Percentiles rank a stretch among this genome's conserved stretches.
Conservation (phyloP, 2,888 invertebrate genomes). For the Leptinotarsa haldemani region DNA sequence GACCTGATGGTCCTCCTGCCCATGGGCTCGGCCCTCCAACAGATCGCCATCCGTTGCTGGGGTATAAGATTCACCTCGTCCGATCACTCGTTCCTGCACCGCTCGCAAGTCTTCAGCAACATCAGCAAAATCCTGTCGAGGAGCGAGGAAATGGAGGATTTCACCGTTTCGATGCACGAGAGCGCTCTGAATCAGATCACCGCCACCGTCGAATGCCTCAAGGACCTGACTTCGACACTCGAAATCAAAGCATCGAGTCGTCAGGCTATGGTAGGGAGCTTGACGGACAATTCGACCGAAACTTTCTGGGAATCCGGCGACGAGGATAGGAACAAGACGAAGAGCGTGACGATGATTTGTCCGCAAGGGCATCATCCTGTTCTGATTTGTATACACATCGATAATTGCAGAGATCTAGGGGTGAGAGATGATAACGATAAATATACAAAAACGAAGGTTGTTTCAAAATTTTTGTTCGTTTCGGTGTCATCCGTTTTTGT, state of each 20-base stretch:
- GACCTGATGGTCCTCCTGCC: slow-evolving; percentile 91
- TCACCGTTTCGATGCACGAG: slow-evolving; percentile 59
- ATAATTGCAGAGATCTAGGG: slow-evolving; percentile 92
- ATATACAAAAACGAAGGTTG: too few species aligned
- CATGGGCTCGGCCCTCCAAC: slow-evolving; percentile 86
- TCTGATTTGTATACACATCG: slow-evolving; percentile 89
- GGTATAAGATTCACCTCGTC: slow-evolving; percentile 88
- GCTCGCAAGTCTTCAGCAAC: slow-evolving; percentile 83
- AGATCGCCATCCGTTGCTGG: slow-evolving; percentile 95
- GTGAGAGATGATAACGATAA: slow-evolving; percentile 67
- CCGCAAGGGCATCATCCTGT: slow-evolving; percentile 75
- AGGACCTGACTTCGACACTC: slow-evolving; percentile 80
- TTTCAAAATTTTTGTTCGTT: too few species aligned
- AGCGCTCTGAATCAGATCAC: slow-evolving; percentile 61
- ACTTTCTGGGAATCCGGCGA: slow-evolving; percentile 99
- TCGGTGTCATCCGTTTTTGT: too few species aligned
- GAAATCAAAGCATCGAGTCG: slow-evolving; percentile 92
- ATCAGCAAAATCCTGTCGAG: slow-evolving; percentile 95
- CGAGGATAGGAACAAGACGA: slow-evolving; percentile 93
- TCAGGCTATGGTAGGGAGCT: slow-evolving; percentile 92
- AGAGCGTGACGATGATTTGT: slow-evolving; percentile 80
- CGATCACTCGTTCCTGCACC: slow-evolving; percentile 82
- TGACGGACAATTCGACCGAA: slow-evolving; percentile 94
- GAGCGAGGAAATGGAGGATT: slow-evolving; percentile 84
- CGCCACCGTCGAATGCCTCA: slow-evolving; percentile 74